Evolutionary conservation across 2,113 vertebrate species (phyloP), one percentile per base, ranked within the genome.

Genomic region (Lophochroa leadbeateri): DNA sequence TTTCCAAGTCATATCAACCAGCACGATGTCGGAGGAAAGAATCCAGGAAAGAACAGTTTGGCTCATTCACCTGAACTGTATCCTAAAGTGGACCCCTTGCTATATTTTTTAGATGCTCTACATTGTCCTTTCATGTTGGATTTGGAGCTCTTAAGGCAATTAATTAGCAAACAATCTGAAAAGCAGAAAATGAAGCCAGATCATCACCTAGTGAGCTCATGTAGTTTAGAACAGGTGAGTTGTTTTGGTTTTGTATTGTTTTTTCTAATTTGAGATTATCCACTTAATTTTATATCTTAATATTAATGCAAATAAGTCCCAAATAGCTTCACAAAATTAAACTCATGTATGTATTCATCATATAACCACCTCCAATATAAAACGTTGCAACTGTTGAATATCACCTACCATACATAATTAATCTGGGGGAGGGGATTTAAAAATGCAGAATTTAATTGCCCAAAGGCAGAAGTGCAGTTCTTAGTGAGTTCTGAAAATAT

Each of bases 81-180:
- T 35, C 20, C 4, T 13, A 35, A 14, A 1, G 2, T 35, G 18
- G 17, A 2, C 3, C 49, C 6, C 23, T 52, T 57, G 7, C 1
- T 41, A 27, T 2, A 2, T 64, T 84, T 64, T 52, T 14, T 15
- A 43, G 11, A 7, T 61, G 9, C 2, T 53, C 69, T 77, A n/a
- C 8, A 8, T 52, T 41, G 25, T 23, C 9, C 7, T 69, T 86
- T 52, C 8, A 7, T 46, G 4, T 31, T 58, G 11, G 24, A 81
- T 41, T 29, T 17, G 31, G 23, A 31, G 64, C 24, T 69, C 8
- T 2, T 77, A 19, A 72, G 25, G 33, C 3, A 29, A 1, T 13
- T 75, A 43, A 11, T 60, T 49, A 76, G 5, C 11, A 85, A 67
- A 82, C 1, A 23, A 31, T 17, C 9, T 69, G 27, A 52, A 76